Conservation (phyloP, 2,113 vertebrate species). For the Epinephelus moara region DNA sequence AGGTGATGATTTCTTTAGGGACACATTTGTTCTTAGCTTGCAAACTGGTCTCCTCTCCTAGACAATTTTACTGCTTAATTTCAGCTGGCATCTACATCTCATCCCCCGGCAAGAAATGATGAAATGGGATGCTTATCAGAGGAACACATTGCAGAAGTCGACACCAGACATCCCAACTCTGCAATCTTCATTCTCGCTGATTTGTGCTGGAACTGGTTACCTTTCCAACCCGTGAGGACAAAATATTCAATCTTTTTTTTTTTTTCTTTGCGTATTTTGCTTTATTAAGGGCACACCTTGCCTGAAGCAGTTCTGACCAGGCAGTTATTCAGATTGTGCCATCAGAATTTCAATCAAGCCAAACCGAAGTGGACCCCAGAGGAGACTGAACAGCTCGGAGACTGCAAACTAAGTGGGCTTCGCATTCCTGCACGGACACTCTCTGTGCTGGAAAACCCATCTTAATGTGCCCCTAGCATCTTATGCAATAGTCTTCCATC, state of each 20-base stretch:
- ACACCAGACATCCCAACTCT: constrained; percentile 52
- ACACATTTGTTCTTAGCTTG: constrained; percentile 33
- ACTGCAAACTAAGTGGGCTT: constrained; percentile 21
- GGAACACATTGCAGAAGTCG: constrained; percentile 54
- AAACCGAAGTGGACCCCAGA: constrained; percentile 44
- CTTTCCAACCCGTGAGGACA: constrained; percentile 50
- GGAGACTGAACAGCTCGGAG: constrained; percentile 20
- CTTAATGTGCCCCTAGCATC: neutral
- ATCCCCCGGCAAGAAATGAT: constrained; percentile 41
- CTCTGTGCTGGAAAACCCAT: constrained; percentile 4
- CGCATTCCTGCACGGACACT: neutral
- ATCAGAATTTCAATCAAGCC: constrained; percentile 53
- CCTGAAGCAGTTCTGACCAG: constrained; percentile 53
- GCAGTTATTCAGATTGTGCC: constrained; percentile 47
- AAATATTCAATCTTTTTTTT: constrained; percentile 37
- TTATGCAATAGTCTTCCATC: constrained; percentile 8
- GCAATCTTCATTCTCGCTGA: constrained; percentile 51
- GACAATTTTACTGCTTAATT: constrained; percentile 58
- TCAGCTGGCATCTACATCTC: constrained; percentile 52
- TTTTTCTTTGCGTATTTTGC: constrained; percentile 25
- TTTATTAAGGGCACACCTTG: constrained; percentile 41
- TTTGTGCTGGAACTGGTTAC: constrained; percentile 43
- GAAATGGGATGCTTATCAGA: constrained; percentile 66
- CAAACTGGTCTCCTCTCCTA: constrained; percentile 25
- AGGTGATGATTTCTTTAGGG: neutral